These are phyloP conservation scores for Dioctria linearis DNA, from an alignment of 2,888 invertebrate genomes.

Conservation along the genomic window DNA sequence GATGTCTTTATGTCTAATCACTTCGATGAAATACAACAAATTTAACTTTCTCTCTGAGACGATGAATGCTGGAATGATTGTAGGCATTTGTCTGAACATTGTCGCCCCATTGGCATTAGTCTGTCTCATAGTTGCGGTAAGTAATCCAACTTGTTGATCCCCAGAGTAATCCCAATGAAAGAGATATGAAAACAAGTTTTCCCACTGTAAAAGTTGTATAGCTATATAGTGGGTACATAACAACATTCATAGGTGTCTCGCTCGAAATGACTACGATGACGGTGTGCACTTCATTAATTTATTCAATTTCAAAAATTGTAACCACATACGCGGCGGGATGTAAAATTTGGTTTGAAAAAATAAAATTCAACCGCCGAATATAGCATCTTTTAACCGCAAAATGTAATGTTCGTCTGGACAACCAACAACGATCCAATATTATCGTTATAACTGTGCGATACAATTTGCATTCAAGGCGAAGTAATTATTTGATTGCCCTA, in stretches of 20 bases:
- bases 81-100: conserved; percentile 11
- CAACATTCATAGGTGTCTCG: too few species aligned
- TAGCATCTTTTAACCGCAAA: conserved; percentile 13
- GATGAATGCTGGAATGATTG: neutral
- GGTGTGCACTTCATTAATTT: neutral
- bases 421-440: neutral
- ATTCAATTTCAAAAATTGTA: conserved; percentile 13
- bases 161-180: conserved; percentile 20
- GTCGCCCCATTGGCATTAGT: conserved; percentile 5
- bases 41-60: conserved; percentile 31
- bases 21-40: neutral
- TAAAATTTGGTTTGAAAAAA: conserved; percentile 5
- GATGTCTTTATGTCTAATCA: too few species aligned
- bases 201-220: neutral
- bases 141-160: conserved; percentile 24
- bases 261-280: too few species aligned
- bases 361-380: neutral
- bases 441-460: too few species aligned
- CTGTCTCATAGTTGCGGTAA: neutral
- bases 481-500: too few species aligned
- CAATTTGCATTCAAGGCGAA: too few species aligned
- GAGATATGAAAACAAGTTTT: conserved; percentile 34
- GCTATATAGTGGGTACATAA: neutral
- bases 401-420: neutral
- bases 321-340: conserved; percentile 8